A percentile compares a stretch with the other conserved stretches of the same genome.
phyloP scores from a whole-genome alignment of 2,797 vertebrate genomes.

The Acipenser ruthenus region DNA sequence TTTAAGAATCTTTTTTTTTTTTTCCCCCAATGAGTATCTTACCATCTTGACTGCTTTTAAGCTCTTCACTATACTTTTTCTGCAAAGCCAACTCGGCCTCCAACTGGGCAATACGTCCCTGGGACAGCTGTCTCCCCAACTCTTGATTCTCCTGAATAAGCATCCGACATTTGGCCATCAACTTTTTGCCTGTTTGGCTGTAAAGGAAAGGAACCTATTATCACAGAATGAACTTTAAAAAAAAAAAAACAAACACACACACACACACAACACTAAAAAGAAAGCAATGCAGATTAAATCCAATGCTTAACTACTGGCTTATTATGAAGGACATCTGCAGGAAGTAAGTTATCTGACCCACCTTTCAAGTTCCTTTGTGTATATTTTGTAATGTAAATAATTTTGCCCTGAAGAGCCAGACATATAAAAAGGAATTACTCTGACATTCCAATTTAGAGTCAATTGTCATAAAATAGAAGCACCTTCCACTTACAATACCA shows the following conservation, averaged over 20 bases:
- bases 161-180: constrained; percentile 99
- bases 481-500: no score
- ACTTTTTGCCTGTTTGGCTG: constrained; percentile 99
- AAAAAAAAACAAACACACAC: constrained; percentile 34
- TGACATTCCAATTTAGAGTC: no score
- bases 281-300: background rate
- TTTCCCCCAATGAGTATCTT: constrained; percentile 40
- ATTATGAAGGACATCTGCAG: background rate
- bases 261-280: background rate
- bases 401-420: no score
- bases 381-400: no score
- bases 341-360: no score
- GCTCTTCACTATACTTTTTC: constrained; percentile 99
- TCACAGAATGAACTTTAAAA: constrained; percentile 74
- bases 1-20: no score
- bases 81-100: constrained; percentile 97
- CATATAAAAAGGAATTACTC: no score
- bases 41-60: constrained; percentile 99
- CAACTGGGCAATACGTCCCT: constrained; percentile 97
- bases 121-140: constrained; percentile 94
- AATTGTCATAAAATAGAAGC: no score
- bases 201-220: constrained; percentile 95
- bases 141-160: constrained; percentile 99
- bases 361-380: no score
- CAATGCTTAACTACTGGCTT: background rate